phyloP scores from a whole-genome alignment of 2,888 invertebrate species.

The Ectropis crepuscularia region DNA sequence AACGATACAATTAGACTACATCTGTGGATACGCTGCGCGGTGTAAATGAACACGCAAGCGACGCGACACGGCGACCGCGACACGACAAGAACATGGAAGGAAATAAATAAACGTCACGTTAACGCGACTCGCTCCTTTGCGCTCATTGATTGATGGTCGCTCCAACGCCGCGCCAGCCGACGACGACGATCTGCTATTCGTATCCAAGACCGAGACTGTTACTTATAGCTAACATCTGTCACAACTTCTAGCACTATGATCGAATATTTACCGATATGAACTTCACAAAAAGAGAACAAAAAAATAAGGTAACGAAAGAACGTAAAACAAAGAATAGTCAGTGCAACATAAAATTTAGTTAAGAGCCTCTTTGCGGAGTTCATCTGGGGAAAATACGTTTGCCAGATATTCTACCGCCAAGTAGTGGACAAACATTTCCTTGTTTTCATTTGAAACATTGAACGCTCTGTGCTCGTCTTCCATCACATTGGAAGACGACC shows the following conservation, averaged over 20 bases:
- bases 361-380: too few relatives aligned
- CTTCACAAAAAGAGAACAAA: too few relatives aligned
- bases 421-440: too few relatives aligned
- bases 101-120: constrained; percentile 81
- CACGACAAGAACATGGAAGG: constrained; percentile 74
- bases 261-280: not conserved
- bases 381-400: too few relatives aligned
- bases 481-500: too few relatives aligned
- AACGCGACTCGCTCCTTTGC: constrained; percentile 57
- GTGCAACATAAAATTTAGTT: too few relatives aligned
- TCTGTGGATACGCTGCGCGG: constrained; percentile 45
- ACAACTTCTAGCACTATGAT: constrained; percentile 21
- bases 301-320: too few relatives aligned
- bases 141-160: constrained; percentile 74
- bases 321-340: too few relatives aligned
- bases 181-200: constrained; percentile 51
- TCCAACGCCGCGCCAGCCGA: constrained; percentile 62
- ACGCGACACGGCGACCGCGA: constrained; percentile 53
- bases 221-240: constrained; percentile 26
- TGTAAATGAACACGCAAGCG: constrained; percentile 66
- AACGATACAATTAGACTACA: constrained; percentile 42
- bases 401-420: too few relatives aligned
- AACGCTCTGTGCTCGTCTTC: too few relatives aligned
- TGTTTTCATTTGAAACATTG: too few relatives aligned
- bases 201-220: constrained; percentile 29